A percentile compares a stretch with the other conserved stretches of the same genome.
Conservation (phyloP, 2,888 invertebrate genomes). For the Tetragonisca angustula region DNA sequence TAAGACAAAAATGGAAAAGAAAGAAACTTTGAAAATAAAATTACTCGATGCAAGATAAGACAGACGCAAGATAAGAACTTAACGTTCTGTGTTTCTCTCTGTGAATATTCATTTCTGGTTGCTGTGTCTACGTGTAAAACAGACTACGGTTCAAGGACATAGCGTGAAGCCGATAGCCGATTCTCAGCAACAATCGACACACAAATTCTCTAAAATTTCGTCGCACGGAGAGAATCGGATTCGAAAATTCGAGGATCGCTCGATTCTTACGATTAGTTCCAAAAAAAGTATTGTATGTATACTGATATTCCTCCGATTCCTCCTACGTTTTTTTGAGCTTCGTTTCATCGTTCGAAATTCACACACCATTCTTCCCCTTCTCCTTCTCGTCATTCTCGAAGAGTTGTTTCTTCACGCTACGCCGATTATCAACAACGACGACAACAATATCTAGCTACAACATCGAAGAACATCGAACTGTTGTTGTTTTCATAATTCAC, state of each 20-base stretch:
- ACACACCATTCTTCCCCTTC: no score
- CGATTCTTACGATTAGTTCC: neutral
- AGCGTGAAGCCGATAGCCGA: constrained; percentile 31
- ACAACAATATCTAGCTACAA: constrained; percentile 73
- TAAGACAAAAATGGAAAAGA: neutral
- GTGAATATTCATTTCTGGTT: constrained; percentile 26
- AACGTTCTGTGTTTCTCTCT: constrained; percentile 2
- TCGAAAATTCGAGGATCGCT: neutral
- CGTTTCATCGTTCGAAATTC: neutral
- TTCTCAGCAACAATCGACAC: neutral
- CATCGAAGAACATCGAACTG: constrained; percentile 78
- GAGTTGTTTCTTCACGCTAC: constrained; percentile 32
- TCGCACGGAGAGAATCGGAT: neutral
- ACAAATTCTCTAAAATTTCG: neutral
- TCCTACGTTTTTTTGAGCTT: neutral
- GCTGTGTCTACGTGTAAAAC: constrained; percentile 50
- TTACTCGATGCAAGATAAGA: neutral
- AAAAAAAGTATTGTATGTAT: neutral
- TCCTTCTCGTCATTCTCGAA: neutral
- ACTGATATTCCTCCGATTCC: neutral
- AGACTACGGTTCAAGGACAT: constrained; percentile 36
- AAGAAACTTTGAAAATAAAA: neutral
- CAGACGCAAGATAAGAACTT: constrained; percentile 14
- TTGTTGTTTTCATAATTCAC: constrained; percentile 52
- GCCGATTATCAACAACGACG: constrained; percentile 67